phyloP scores from a whole-genome alignment of 2,797 vertebrate species.

The Gymnodraco acuticeps region DNA sequence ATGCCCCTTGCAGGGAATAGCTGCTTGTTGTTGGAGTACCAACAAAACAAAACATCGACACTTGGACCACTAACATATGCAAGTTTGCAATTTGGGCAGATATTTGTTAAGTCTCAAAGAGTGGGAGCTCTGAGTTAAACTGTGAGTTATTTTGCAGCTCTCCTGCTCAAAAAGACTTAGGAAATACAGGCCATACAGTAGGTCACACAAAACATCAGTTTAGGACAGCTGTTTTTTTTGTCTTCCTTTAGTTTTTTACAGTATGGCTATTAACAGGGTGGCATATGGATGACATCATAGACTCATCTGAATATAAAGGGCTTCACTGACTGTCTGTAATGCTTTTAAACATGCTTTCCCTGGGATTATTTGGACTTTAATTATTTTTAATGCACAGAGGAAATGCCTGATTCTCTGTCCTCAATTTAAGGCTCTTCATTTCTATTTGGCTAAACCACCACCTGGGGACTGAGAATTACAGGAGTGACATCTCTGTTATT shows the following conservation, averaged over 20 bases:
- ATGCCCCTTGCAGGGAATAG: slow-evolving; percentile 60
- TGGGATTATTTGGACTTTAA: slow-evolving; percentile 58
- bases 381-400: slow-evolving; percentile 58
- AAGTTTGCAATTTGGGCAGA: slow-evolving; percentile 75
- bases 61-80: slow-evolving; percentile 79
- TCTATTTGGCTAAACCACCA: slow-evolving; percentile 71
- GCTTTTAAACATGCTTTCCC: slow-evolving; percentile 67
- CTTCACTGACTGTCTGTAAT: slow-evolving; percentile 53
- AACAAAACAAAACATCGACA: slow-evolving; percentile 54
- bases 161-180: slow-evolving; percentile 40
- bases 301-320: slow-evolving; percentile 77
- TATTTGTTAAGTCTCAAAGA: slow-evolving; percentile 49
- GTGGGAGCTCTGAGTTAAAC: slow-evolving; percentile 34
- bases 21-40: slow-evolving; percentile 61
- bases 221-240: slow-evolving; percentile 15
- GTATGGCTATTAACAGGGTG: slow-evolving; percentile 71
- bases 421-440: slow-evolving; percentile 77
- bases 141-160: slow-evolving; percentile 9
- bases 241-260: slow-evolving; percentile 28
- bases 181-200: slow-evolving; percentile 38
- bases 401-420: slow-evolving; percentile 68
- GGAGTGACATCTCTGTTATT: slow-evolving; percentile 63
- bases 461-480: slow-evolving; percentile 51
- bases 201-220: slow-evolving; percentile 47
- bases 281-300: slow-evolving; percentile 79